Evolutionary conservation across 2,888 invertebrate species (phyloP), one percentile per base, ranked within the genome.

Genomic region (Mythimna impura): DNA sequence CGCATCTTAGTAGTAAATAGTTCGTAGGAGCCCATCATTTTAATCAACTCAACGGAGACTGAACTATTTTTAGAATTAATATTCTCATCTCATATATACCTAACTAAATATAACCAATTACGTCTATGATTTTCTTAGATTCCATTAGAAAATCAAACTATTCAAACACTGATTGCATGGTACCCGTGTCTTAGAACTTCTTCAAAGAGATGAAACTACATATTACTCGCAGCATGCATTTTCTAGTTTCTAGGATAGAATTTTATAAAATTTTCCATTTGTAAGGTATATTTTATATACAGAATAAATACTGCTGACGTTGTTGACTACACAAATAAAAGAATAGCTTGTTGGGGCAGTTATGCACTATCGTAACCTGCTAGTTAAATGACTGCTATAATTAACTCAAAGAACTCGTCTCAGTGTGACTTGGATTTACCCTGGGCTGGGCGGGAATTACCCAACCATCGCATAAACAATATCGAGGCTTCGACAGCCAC

Each of bases 401-500:
- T 67, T 73, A 78, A 36, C 69, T 58, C 58, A 52, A 66, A 57
- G 17, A 50, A 17, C 22, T 30, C 36, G 17, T 40, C 54, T 30
- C 14, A 55, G 14, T 22, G 61, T 34, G 20, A 68, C 55, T 30
- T 55, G 61, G 62, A 55, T 58, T 62, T 62, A 40, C 36, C 66
- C 74, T 30, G 43, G 30, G 30, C 70, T 10, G 20, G 20, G 0
- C 47, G 34, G 78, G 74, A 58, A 69, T 60, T 60, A 68, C 67
- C 78, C 61, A 9, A 30, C 3, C 50, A 34, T 34, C 34, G 10
- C 7, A 52, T 66, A 50, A 78, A 65, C 57, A 30, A 4, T 36
- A 66, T 55, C 34, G 34, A 71, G 22, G 60, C 22, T 52, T 58
- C 57, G 30, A 34, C 17, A 30, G 17, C 25, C 25, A 58, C n/a